Evolutionary conservation across 2,113 vertebrate genomes (phyloP).

Genomic region (Nibea albiflora): DNA sequence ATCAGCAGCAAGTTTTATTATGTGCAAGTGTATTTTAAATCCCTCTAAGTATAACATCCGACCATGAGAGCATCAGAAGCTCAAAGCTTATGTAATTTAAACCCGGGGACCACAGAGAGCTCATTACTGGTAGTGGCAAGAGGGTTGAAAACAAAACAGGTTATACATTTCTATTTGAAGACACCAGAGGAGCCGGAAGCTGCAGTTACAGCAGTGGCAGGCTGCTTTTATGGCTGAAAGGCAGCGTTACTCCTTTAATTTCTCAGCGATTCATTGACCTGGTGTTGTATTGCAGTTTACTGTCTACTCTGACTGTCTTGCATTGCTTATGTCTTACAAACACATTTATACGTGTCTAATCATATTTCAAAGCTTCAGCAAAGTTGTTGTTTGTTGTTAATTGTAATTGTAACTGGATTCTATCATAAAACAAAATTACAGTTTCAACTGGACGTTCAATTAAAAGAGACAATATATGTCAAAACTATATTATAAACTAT

Average conservation of each 20-base stretch:
- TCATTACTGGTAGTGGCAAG: constrained; percentile 45
- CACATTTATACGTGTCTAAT: neutral
- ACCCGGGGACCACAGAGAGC: constrained; percentile 16
- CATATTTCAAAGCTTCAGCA: neutral
- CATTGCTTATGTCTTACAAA: neutral
- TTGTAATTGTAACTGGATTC: neutral
- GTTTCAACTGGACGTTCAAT: neutral
- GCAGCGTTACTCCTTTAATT: neutral
- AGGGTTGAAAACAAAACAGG: constrained; percentile 41
- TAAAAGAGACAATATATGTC: neutral
- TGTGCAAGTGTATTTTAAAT: constrained; percentile 53
- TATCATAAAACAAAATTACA: neutral
- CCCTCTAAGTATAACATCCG: constrained; percentile 29
- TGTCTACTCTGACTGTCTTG: neutral
- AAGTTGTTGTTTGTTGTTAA: neutral
- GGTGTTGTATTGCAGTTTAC: neutral
- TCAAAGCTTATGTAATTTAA: constrained; percentile 42
- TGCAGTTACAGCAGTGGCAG: neutral
- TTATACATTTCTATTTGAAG: constrained; percentile 46
- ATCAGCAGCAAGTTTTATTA: constrained; percentile 37
- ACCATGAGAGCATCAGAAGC: constrained; percentile 18
- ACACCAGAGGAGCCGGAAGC: neutral
- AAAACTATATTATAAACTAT: neutral
- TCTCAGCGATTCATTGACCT: neutral
- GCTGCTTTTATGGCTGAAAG: neutral